phyloP scores from a whole-genome alignment of 1,140 invertebrate genomes.

The Lerema accius region DNA sequence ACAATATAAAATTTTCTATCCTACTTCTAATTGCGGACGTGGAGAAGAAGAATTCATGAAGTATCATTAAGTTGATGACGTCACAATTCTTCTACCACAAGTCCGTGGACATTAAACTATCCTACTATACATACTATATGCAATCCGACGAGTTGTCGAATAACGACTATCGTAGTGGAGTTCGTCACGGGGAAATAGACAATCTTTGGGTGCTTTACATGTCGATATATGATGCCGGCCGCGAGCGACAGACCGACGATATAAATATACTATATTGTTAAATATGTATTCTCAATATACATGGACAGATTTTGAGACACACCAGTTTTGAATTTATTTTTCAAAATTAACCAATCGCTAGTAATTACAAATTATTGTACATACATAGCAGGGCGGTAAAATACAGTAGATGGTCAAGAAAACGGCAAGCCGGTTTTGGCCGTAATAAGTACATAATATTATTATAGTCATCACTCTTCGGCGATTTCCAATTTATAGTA shows the following conservation, averaged over 20 bases:
- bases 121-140: constrained; percentile 11
- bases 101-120: background rate
- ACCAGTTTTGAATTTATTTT: background rate
- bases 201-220: constrained; percentile 50
- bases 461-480: too few relatives aligned
- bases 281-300: constrained; percentile 7
- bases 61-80: background rate
- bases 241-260: background rate
- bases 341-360: too few relatives aligned
- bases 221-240: constrained; percentile 20
- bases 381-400: too few relatives aligned
- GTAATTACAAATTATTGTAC: too few relatives aligned
- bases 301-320: constrained; percentile 15
- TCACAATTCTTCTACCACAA: constrained; percentile 13
- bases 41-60: constrained; percentile 8
- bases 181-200: constrained; percentile 53
- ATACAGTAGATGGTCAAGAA: too few relatives aligned
- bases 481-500: too few relatives aligned
- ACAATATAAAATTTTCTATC: constrained; percentile 24
- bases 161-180: constrained; percentile 26
- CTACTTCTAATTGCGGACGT: background rate
- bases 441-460: too few relatives aligned
- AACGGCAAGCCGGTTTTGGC: too few relatives aligned
- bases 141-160: constrained; percentile 12
- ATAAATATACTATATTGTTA: constrained; percentile 9